A percentile compares a stretch with the other conserved stretches of the same genome.
These are phyloP conservation scores for Cephalopholis sonnerati DNA, from an alignment of 2,113 vertebrate species.

Conservation along the genomic window DNA sequence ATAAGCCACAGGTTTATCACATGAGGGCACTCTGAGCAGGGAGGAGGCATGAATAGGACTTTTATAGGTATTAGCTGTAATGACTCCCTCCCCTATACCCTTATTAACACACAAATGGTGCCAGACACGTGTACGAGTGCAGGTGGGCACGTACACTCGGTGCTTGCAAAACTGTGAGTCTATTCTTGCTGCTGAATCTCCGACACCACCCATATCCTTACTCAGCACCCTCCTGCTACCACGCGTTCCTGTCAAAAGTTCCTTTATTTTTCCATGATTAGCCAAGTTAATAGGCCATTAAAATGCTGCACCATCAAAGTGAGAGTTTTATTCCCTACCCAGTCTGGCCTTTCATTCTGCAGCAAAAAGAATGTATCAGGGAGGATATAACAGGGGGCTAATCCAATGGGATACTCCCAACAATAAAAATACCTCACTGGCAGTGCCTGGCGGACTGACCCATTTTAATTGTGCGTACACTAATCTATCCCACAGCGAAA, in stretches of 20 bases:
- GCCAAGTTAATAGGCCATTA: constrained; percentile 56
- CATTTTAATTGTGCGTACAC: constrained; percentile 78
- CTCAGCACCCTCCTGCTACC: constrained; percentile 25
- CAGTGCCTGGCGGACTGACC: constrained; percentile 70
- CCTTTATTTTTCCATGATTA: constrained; percentile 48
- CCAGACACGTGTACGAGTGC: neutral
- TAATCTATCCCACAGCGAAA: constrained; percentile 75
- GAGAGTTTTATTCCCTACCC: constrained; percentile 49
- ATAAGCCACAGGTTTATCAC: constrained; percentile 62
- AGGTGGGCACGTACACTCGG: neutral
- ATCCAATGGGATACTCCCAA: constrained; percentile 76
- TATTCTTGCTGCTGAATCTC: constrained; percentile 14
- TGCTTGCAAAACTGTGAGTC: constrained; percentile 8
- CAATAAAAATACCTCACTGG: constrained; percentile 79
- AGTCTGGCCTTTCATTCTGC: constrained; percentile 44
- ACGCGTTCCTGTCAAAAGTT: constrained; percentile 34
- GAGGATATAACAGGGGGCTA: constrained; percentile 59
- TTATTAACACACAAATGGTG: constrained; percentile 41
- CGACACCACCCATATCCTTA: constrained; percentile 1
- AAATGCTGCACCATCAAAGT: constrained; percentile 53
- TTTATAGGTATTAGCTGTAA: constrained; percentile 49
- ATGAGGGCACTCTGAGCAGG: constrained; percentile 20
- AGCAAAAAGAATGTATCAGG: constrained; percentile 53
- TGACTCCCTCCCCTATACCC: constrained; percentile 23
- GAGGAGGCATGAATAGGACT: constrained; percentile 31